A percentile compares a stretch with the other conserved stretches of the same genome.
Conservation (phyloP, 2,797 vertebrate species). For the Alosa sapidissima region DNA sequence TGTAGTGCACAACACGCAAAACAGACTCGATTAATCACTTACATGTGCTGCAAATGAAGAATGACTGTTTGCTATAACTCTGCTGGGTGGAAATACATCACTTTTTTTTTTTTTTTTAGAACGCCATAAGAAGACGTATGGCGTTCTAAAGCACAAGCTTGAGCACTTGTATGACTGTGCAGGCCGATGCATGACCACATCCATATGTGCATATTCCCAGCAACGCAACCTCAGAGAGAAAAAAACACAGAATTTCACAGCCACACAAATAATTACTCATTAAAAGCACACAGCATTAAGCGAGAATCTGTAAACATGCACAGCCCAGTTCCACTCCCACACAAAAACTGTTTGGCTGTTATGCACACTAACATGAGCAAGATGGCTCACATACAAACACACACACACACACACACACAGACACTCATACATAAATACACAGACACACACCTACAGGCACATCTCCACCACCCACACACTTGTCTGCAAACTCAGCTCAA, state of each 20-base stretch:
- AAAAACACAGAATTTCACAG: conserved; percentile 24
- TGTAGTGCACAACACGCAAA: neutral
- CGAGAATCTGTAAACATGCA: neutral
- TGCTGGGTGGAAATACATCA: neutral
- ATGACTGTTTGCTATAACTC: neutral
- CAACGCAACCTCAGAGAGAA: neutral
- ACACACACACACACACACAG: neutral
- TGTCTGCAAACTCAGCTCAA: conserved; percentile 8
- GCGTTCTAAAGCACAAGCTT: neutral
- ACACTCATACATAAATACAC: neutral
- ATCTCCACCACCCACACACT: neutral
- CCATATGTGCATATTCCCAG: neutral
- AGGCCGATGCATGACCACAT: neutral
- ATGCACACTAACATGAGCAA: conserved; percentile 1
- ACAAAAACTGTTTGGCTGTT: neutral
- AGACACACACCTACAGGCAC: neutral
- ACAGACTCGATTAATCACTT: neutral
- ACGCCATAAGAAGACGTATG: neutral
- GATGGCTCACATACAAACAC: neutral
- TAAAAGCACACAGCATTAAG: conserved; percentile 20
- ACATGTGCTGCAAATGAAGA: neutral
- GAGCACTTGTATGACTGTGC: neutral
- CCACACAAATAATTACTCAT: conserved; percentile 27
- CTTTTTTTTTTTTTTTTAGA: neutral
- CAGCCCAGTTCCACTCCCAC: neutral